Evolutionary conservation across 2,888 invertebrate genomes (phyloP).

Genomic region (Drosophila dives): DNA sequence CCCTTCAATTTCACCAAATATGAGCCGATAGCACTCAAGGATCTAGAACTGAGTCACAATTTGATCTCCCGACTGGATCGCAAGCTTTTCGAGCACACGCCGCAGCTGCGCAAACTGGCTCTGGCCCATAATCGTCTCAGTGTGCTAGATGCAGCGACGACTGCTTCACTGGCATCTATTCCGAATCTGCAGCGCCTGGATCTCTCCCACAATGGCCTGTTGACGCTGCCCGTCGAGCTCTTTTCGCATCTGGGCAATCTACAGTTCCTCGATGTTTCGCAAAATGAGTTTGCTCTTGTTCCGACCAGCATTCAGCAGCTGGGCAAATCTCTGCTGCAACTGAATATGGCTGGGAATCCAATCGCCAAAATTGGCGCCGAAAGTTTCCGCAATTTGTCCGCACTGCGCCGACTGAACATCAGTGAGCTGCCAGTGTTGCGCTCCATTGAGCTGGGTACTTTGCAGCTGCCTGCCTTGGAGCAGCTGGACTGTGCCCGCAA

Average conservation of each 20-base stretch:
- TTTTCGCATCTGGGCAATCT: conserved; percentile 86
- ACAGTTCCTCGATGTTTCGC: conserved; percentile 87
- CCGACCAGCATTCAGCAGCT: conserved; percentile 87
- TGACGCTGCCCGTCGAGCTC: conserved; percentile 86
- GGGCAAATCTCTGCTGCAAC: conserved; percentile 86
- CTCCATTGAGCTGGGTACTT: conserved; percentile 85
- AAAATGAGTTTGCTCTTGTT: conserved; percentile 87
- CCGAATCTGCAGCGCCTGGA: conserved; percentile 87
- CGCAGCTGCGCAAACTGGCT: conserved; percentile 87
- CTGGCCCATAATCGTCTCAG: conserved; percentile 88
- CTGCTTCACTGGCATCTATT: conserved; percentile 86
- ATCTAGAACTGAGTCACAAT: conserved; percentile 88
- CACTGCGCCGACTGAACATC: conserved; percentile 87
- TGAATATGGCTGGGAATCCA: conserved; percentile 88
- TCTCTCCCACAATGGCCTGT: conserved; percentile 87
- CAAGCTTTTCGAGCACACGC: conserved; percentile 88
- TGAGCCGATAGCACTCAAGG: conserved; percentile 87
- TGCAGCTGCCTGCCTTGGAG: conserved; percentile 83
- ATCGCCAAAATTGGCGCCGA: conserved; percentile 87
- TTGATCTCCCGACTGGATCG: conserved; percentile 87
- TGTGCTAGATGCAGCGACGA: conserved; percentile 87
- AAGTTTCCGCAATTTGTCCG: conserved; percentile 87
- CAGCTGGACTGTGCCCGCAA: conserved; percentile 82
- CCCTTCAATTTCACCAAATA: conserved; percentile 87
- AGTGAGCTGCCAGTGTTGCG: conserved; percentile 87